Percentiles rank a stretch among this genome's conserved stretches.
Evolutionary conservation across 2,113 vertebrate genomes (phyloP).

Genomic region (Erinaceus europaeus): DNA sequence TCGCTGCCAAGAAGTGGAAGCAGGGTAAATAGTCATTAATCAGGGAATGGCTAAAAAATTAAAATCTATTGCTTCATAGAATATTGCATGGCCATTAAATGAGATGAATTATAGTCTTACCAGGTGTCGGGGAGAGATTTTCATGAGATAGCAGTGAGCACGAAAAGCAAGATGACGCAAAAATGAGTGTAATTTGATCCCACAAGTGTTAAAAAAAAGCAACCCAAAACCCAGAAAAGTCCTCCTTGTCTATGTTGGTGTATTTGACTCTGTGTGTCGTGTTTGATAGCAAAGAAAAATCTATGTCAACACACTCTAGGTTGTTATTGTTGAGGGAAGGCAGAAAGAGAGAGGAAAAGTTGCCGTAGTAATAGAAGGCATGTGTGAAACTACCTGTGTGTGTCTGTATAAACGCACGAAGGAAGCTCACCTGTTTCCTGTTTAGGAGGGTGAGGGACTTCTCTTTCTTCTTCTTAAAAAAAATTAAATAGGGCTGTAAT

Average conservation of each 20-base stretch:
- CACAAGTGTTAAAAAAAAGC: neutral
- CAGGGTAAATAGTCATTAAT: constrained; percentile 53
- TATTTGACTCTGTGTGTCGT: neutral
- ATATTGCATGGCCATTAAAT: constrained; percentile 44
- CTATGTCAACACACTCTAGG: neutral
- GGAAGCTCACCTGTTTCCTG: neutral
- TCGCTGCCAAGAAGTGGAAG: constrained; percentile 56
- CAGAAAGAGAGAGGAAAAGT: neutral
- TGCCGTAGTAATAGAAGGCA: neutral
- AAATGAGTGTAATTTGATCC: constrained; percentile 14
- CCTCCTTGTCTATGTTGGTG: neutral
- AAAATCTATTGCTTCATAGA: constrained; percentile 61
- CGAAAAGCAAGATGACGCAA: constrained; percentile 23
- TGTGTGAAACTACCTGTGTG: neutral
- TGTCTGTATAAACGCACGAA: neutral
- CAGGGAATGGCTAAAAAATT: constrained; percentile 66
- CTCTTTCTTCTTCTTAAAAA: too few relatives aligned
- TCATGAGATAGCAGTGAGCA: neutral
- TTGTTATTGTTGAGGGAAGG: neutral
- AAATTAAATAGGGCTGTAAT: too few relatives aligned
- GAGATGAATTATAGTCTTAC: constrained; percentile 50
- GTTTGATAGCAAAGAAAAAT: neutral
- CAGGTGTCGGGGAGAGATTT: constrained; percentile 63
- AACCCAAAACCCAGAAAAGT: neutral
- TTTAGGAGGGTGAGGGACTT: constrained; percentile 16